Evolutionary conservation across 2,888 invertebrate species (phyloP), one percentile per base, ranked within the genome.

Genomic region (Polyommatus iphigenia): DNA sequence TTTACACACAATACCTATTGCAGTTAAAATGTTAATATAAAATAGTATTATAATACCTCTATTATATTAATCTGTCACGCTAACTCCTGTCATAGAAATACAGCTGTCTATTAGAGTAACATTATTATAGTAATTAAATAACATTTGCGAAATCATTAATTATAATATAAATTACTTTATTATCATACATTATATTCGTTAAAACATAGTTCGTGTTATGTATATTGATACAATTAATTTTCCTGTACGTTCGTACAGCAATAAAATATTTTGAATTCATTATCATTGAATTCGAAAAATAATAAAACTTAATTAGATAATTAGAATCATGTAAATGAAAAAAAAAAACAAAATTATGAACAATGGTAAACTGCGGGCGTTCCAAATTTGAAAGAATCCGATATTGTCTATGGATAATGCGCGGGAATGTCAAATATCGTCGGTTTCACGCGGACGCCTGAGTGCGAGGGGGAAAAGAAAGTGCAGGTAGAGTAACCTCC

Each of bases 381-480:
- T 62, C 46, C 8, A 67, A 77, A 67, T 76, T 67, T 24, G 41
- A 77, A 67, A 67, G 18, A 32, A 77, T 46, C 24, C 36, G 36
- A 20, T 59, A 36, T 54, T 57, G 59, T 73, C 36, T 71, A 77
- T 71, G 71, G 77, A 77, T 71, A 77, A 72, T 72, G 72, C 57
- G 41, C 18, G 41, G 59, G 59, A 73, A 78, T 72, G 59, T 79
- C 85, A 83, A 83, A 82, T 85, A 85, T 85, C 87, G 85, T 86
- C 83, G 81, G 85, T 84, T 85, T 85, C 86, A 85, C 83, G 80
- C 85, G 83, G 82, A 82, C 83, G 84, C 85, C 84, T 84, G 87
- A 89, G 91, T 87, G 89, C 85, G 92, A 91, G 90, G 91, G 90
- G 90, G 92, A 92, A 90, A 92, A 91, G 92, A 92, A 91, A 92